Evolutionary conservation across 1,140 invertebrate species (phyloP).

Genomic region (Cyrtorhinus lividipennis): DNA sequence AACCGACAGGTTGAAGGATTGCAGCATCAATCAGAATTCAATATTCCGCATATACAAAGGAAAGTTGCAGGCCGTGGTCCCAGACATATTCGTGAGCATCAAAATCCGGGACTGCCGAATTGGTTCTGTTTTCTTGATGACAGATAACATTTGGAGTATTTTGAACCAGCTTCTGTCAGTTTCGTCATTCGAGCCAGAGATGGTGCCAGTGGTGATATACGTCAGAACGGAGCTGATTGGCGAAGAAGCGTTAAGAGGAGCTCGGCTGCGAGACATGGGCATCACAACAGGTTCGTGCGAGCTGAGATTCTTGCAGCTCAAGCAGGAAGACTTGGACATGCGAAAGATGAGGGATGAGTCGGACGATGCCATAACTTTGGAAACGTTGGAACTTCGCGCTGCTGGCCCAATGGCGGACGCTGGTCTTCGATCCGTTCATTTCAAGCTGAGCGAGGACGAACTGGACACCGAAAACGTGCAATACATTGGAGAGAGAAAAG

Average conservation of each 20-base stretch:
- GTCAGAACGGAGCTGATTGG: not conserved
- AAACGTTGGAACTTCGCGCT: not conserved
- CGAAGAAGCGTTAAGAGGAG: not conserved
- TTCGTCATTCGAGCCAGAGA: not conserved
- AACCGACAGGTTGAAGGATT: not conserved
- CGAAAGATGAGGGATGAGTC: not conserved
- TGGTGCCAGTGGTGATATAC: not conserved
- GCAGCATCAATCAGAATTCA: not conserved
- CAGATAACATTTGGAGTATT: conserved; percentile 3
- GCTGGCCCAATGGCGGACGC: not conserved
- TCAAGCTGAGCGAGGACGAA: not conserved
- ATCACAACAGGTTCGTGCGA: not conserved
- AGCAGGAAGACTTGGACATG: conserved; percentile 1
- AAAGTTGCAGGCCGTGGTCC: not conserved
- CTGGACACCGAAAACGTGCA: not conserved
- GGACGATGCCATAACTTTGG: not conserved
- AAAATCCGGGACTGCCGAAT: not conserved
- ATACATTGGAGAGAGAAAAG: not conserved
- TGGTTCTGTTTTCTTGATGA: not conserved
- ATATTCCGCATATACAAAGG: not conserved
- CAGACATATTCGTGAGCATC: not conserved
- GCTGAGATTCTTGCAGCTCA: not conserved
- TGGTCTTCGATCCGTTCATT: not conserved
- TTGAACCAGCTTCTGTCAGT: not conserved
- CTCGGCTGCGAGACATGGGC: not conserved